phyloP scores from a whole-genome alignment of 2,888 invertebrate species.

The Temnothorax ravouxi region DNA sequence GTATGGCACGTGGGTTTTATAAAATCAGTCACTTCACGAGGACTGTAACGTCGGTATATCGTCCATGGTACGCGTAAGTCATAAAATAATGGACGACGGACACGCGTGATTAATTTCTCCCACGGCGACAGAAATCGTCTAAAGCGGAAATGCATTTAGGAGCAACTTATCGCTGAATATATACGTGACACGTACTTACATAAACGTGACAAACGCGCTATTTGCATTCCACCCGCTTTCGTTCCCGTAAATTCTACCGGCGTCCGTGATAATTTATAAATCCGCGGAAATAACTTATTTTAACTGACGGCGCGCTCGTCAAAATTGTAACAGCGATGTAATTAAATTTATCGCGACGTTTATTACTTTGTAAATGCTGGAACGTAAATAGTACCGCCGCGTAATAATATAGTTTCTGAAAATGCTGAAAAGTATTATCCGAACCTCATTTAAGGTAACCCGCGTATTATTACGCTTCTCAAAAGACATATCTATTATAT shows the following conservation, averaged over 20 bases:
- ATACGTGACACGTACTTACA: slow-evolving; percentile 57
- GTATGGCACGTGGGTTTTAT: slow-evolving; percentile 60
- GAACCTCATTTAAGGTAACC: slow-evolving; percentile 11
- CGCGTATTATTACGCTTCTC: neutral
- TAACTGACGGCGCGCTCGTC: slow-evolving; percentile 45
- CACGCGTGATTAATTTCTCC: slow-evolving; percentile 49
- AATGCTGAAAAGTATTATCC: neutral
- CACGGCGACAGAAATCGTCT: slow-evolving; percentile 54
- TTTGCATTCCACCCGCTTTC: slow-evolving; percentile 46
- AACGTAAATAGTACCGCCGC: slow-evolving; percentile 25
- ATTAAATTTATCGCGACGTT: slow-evolving; percentile 50
- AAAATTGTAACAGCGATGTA: slow-evolving; percentile 46
- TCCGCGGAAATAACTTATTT: slow-evolving; percentile 55
- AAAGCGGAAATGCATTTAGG: slow-evolving; percentile 53
- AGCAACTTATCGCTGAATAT: slow-evolving; percentile 57
- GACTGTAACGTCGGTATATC: slow-evolving; percentile 20
- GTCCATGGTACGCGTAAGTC: slow-evolving; percentile 23
- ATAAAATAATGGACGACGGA: slow-evolving; percentile 43
- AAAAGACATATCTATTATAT: neutral
- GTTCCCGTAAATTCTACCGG: slow-evolving; percentile 46
- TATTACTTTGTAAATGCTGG: slow-evolving; percentile 39
- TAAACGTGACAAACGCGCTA: slow-evolving; percentile 57
- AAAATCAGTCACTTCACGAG: slow-evolving; percentile 62
- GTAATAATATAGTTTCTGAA: slow-evolving; percentile 1
- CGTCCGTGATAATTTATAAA: slow-evolving; percentile 53